phyloP scores from a whole-genome alignment of 2,797 vertebrate genomes.

The Graptemys geographica region DNA sequence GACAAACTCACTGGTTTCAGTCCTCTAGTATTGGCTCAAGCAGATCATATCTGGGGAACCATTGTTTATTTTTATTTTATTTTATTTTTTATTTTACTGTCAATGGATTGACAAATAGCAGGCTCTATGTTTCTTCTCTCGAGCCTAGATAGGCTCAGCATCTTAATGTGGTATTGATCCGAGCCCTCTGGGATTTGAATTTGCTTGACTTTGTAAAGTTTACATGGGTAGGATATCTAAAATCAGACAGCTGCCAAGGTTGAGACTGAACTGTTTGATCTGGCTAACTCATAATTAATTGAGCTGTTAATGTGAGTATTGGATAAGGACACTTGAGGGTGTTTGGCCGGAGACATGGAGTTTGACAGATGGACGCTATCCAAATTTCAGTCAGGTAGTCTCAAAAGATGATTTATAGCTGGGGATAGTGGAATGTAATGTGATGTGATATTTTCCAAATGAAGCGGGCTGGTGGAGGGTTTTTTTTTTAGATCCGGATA shows the following conservation, averaged over 20 bases:
- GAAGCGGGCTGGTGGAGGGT: slow-evolving; percentile 40
- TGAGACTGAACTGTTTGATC: slow-evolving; percentile 72
- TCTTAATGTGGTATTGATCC: slow-evolving; percentile 75
- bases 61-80: slow-evolving; percentile 38
- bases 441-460: slow-evolving; percentile 73
- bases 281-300: slow-evolving; percentile 77
- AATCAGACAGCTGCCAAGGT: slow-evolving; percentile 67
- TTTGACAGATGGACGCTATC: slow-evolving; percentile 64
- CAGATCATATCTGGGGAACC: slow-evolving; percentile 19
- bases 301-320: slow-evolving; percentile 74
- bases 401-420: slow-evolving; percentile 72
- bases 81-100: background rate
- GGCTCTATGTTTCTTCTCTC: slow-evolving; percentile 1
- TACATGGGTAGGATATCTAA: slow-evolving; percentile 70
- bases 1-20: background rate
- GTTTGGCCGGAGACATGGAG: slow-evolving; percentile 52
- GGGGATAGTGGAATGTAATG: slow-evolving; percentile 60
- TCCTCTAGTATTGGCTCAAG: background rate
- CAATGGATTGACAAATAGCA: slow-evolving; percentile 33
- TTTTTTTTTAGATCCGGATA: slow-evolving; percentile 39
- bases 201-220: slow-evolving; percentile 73
- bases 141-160: slow-evolving; percentile 43
- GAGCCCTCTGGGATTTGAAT: slow-evolving; percentile 67
- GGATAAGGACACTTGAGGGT: slow-evolving; percentile 71
- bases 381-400: slow-evolving; percentile 68